Percentiles rank a stretch among this genome's conserved stretches.
Evolutionary conservation across 2,797 vertebrate species (phyloP).

Genomic region (Darevskia nairensis): DNA sequence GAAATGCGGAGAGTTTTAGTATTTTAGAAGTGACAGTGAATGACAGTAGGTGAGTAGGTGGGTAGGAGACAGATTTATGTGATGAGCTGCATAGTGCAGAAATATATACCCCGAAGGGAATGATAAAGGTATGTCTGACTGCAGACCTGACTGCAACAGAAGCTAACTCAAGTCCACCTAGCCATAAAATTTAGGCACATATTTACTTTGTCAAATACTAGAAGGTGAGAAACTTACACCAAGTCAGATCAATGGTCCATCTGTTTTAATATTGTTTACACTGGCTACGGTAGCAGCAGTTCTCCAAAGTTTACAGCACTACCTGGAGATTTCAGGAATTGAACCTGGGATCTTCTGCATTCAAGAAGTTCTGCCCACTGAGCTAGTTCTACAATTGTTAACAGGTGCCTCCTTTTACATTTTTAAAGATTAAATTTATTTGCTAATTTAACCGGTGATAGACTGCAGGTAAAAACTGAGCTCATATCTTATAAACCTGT

Average conservation of each 20-base stretch:
- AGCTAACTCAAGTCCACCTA: not conserved
- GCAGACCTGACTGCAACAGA: not conserved
- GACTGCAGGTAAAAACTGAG: slow-evolving; percentile 8
- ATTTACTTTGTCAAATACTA: not conserved
- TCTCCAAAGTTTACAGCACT: not conserved
- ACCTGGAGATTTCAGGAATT: not conserved
- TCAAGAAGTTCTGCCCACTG: not conserved
- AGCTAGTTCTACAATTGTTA: not conserved
- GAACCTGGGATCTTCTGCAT: not conserved
- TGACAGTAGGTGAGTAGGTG: no score
- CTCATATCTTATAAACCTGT: slow-evolving; percentile 29
- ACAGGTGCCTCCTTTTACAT: not conserved
- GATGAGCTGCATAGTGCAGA: not conserved
- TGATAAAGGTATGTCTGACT: not conserved
- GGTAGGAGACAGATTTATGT: no score
- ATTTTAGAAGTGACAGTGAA: not conserved
- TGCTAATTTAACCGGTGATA: slow-evolving; percentile 36
- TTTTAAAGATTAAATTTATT: slow-evolving; percentile 4
- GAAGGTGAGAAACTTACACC: not conserved
- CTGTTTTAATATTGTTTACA: not conserved
- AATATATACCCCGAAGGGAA: not conserved
- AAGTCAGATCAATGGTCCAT: no score
- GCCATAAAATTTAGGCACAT: not conserved
- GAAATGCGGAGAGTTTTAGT: not conserved
- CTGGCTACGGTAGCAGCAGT: not conserved